These are phyloP conservation scores for Lepidonotus clava DNA, from an alignment of 2,888 invertebrate species.

Conservation along the genomic window DNA sequence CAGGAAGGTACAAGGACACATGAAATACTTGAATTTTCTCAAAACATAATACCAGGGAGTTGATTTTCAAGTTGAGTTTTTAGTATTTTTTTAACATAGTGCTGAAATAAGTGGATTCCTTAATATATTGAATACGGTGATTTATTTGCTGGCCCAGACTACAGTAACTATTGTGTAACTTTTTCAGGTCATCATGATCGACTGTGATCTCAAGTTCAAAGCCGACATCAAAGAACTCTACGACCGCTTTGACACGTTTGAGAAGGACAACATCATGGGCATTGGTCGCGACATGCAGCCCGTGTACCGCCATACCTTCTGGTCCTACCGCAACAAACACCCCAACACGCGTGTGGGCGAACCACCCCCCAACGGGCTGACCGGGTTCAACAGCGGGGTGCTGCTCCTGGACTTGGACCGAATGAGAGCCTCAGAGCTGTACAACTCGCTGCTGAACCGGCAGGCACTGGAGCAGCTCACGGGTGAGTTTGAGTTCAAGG, in stretches of 20 bases:
- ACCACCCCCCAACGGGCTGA: slow-evolving; percentile 82
- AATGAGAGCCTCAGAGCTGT: slow-evolving; percentile 85
- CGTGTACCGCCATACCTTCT: slow-evolving; percentile 88
- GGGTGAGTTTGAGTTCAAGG: slow-evolving; percentile 80
- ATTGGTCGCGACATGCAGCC: slow-evolving; percentile 86
- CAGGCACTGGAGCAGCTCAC: slow-evolving; percentile 73
- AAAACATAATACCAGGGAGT: too few species aligned
- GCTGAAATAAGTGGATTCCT: too few species aligned
- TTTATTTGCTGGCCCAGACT: neutral
- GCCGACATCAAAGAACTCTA: slow-evolving; percentile 86
- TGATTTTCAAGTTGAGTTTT: too few species aligned
- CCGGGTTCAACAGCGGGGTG: slow-evolving; percentile 92
- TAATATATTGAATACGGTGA: neutral
- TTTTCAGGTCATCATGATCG: slow-evolving; percentile 86
- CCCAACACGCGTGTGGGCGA: slow-evolving; percentile 85
- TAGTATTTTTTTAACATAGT: too few species aligned
- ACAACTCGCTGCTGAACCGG: slow-evolving; percentile 82
- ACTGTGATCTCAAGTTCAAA: slow-evolving; percentile 89
- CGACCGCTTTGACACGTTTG: slow-evolving; percentile 86
- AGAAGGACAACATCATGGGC: slow-evolving; percentile 85
- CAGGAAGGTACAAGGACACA: too few species aligned
- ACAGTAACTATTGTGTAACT: neutral
- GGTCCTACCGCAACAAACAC: slow-evolving; percentile 85
- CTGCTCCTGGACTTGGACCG: slow-evolving; percentile 86
- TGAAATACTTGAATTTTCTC: too few species aligned